Evolutionary conservation across 2,113 vertebrate genomes (phyloP).

Genomic region (Pterocles gutturalis): DNA sequence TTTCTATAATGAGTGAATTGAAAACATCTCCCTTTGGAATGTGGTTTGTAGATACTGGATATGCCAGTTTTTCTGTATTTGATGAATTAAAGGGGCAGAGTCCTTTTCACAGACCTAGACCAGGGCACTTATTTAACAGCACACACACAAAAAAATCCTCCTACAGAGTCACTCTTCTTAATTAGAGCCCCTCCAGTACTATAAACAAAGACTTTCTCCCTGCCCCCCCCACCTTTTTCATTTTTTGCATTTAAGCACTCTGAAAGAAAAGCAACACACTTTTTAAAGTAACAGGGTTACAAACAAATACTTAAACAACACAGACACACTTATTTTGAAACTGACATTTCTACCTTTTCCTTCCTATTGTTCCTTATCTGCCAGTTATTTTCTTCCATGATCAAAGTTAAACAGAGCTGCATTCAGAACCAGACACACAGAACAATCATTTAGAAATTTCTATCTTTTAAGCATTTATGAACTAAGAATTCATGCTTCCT

Average conservation of each 20-base stretch:
- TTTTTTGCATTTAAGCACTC: background rate
- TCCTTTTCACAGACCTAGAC: conserved; percentile 81
- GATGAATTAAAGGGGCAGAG: conserved; percentile 91
- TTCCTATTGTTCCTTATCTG: conserved; percentile 57
- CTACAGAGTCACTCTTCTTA: conserved; percentile 60
- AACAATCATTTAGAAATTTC: conserved; percentile 59
- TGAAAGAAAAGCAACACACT: background rate
- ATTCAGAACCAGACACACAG: conserved; percentile 19
- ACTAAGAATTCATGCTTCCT: conserved; percentile 48
- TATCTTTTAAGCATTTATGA: conserved; percentile 55
- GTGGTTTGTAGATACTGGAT: conserved; percentile 89
- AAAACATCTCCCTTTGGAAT: conserved; percentile 99
- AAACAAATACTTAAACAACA: conserved; percentile 52
- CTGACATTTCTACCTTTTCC: background rate
- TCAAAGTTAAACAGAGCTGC: conserved; percentile 52
- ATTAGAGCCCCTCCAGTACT: conserved; percentile 55
- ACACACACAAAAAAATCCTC: conserved; percentile 5
- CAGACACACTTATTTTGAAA: background rate
- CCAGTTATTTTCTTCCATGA: background rate
- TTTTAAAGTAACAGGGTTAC: conserved; percentile 39
- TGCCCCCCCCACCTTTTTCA: background rate
- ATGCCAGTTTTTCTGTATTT: conserved; percentile 84
- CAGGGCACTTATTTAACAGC: conserved; percentile 71
- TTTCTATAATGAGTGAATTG: conserved; percentile 98
- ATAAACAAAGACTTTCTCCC: conserved; percentile 45